These are phyloP conservation scores for Leptopilina syphax DNA, from an alignment of 2,888 invertebrate species.

Conservation along the genomic window DNA sequence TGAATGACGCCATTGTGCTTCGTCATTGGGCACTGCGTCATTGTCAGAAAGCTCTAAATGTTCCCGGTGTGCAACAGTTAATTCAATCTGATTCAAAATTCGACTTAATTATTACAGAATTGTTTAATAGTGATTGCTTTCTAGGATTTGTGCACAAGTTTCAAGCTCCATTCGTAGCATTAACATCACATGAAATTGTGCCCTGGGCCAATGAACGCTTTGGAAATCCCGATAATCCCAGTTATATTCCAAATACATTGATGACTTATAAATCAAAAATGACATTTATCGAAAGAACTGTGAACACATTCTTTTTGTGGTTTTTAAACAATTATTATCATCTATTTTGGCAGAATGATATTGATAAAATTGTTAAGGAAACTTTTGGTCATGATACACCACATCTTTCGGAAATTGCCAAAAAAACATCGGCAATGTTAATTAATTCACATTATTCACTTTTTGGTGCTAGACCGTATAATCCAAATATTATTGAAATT, in stretches of 20 bases:
- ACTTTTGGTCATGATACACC: slow-evolving; percentile 71
- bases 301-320: slow-evolving; percentile 75
- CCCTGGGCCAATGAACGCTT: slow-evolving; percentile 81
- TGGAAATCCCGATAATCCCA: slow-evolving; percentile 80
- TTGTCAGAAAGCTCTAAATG: slow-evolving; percentile 75
- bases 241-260: slow-evolving; percentile 78
- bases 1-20: slow-evolving; percentile 32
- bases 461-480: slow-evolving; percentile 79
- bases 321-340: slow-evolving; percentile 66
- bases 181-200: slow-evolving; percentile 79
- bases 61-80: slow-evolving; percentile 69
- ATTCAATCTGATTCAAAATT: slow-evolving; percentile 75
- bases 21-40: not conserved
- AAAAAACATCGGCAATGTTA: slow-evolving; percentile 80
- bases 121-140: slow-evolving; percentile 86
- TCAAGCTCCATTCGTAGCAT: slow-evolving; percentile 80
- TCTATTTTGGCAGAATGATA: slow-evolving; percentile 70
- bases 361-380: slow-evolving; percentile 63
- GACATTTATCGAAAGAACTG: slow-evolving; percentile 75
- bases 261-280: slow-evolving; percentile 68
- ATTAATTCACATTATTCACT: slow-evolving; percentile 81
- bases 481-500: slow-evolving; percentile 80
- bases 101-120: slow-evolving; percentile 84
- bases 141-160: slow-evolving; percentile 82
- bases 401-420: slow-evolving; percentile 78